These are phyloP conservation scores for Hippolais icterina DNA, from an alignment of 2,113 vertebrate species.

Conservation along the genomic window DNA sequence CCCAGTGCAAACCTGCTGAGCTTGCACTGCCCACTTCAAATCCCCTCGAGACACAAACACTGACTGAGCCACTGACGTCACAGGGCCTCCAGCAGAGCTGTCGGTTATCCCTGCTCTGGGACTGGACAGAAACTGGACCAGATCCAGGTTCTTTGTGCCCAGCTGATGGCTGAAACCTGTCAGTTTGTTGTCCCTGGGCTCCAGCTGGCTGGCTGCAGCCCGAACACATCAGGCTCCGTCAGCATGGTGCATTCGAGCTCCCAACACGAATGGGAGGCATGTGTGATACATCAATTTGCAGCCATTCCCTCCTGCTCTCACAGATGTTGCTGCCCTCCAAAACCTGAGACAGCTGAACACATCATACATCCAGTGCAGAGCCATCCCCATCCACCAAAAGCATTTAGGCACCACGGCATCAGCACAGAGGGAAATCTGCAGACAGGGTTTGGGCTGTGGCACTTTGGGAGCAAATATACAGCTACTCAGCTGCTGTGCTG, in stretches of 20 bases:
- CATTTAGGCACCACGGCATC: neutral
- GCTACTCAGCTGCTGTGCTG: neutral
- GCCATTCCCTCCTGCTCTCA: conserved; percentile 29
- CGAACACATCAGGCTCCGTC: neutral
- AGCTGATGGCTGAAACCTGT: conserved; percentile 47
- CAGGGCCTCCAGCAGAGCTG: neutral
- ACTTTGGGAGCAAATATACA: neutral
- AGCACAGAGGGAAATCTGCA: neutral
- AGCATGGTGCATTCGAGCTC: neutral
- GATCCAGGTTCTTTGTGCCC: conserved; percentile 17
- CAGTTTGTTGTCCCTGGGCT: neutral
- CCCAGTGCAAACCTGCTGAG: neutral
- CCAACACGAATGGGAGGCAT: neutral
- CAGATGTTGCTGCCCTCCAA: conserved; percentile 32
- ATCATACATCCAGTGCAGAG: neutral
- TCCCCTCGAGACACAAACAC: neutral
- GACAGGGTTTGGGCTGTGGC: neutral
- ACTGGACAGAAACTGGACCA: neutral
- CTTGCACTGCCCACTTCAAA: neutral
- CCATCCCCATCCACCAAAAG: accelerated
- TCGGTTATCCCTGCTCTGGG: neutral
- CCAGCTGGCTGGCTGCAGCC: conserved; percentile 45
- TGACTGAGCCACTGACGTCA: accelerated
- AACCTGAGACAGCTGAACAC: neutral
- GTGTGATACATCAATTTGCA: conserved; percentile 15